Base-by-base conservation (phyloP, 2,797 vertebrate genomes). In the Molossus molossus region DNA sequence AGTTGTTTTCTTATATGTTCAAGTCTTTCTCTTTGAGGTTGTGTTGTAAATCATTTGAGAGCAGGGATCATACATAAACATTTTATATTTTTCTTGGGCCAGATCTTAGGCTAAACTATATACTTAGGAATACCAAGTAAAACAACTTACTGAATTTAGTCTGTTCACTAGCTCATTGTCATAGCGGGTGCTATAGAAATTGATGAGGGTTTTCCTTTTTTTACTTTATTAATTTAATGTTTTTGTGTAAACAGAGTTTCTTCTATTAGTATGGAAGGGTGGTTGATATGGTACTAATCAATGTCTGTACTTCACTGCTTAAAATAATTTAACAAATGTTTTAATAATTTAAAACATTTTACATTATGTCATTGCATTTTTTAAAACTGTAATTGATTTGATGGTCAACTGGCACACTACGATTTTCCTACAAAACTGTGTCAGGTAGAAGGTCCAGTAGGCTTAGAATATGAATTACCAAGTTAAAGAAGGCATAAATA, bases 341-440 rank as follows among this genome's bases (percentile, higher is more conserved):
- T 65, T 65, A n/a, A 65, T n/a, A 65, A n/a, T 65, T n/a, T n/a
- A 65, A 65, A 65, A n/a, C 64, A n/a, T 65, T 65, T 17, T 65
- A 65, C 29, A 65, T 65, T 65, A 65, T 65, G 40, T 77, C 72
- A 33, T 65, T 77, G 21, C 29, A 58, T 37, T 85, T 62, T 45
- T 73, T 45, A 48, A 91, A 92, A 70, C 23, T n/a, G 23, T 27
- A 48, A 79, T 85, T 80, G 37, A 58, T 64, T 89, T 85, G 65
- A 21, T 80, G 18, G 77, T 58, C 62, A 82, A 9, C 58, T 81
- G 60, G 37, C n/a, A 75, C 14, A 37, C 10, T 73, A 64, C 73
- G 20, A 58, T 85, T 85, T 77, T 62, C 57, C 23, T 67, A 62
- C 25, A 65, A 67, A 89, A 86, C 9, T 20, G 15, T 67, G n/a